Base-by-base conservation (phyloP, 1,140 invertebrate genomes). In the Magallana gigas region DNA sequence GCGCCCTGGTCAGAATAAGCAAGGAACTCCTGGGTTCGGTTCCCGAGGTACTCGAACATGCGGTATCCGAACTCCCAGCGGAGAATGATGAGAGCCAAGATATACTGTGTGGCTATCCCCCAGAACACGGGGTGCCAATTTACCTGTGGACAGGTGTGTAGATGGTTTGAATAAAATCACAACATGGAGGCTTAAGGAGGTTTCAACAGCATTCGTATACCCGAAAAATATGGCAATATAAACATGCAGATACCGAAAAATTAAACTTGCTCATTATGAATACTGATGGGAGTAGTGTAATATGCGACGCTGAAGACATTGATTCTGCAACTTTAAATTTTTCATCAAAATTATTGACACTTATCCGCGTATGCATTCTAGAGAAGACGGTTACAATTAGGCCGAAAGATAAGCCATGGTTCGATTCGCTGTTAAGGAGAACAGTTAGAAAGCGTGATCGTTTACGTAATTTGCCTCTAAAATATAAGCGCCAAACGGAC, bases 1-100 rank as follows among this genome's bases (percentile, higher is more conserved):
- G 85, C 85, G 14, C 85, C 98, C 1, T 96, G 95, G 86, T 97
- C 96, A 0, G 97, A 96, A 93, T 97, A 98, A 3, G 96, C 95
- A 29, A 99, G 93, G 92, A 99, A 99, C 0, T 96, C 96, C n/a
- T 96, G 96, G 5, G 96, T 94, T 88, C 96, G 92, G 87, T 97
- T 95, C 1, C 98, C 97, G 71, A 98, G 93, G 92, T 98, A 98
- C 88, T 97, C 94, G 86, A 99, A 97, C 23, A 97, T 96, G 0
- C 95, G 92, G 81, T 97, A 95, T 0, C 98, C 98, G 57, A 96
- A 95, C 1, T 96, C 92, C 97, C 97, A 99, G 90, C 97, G 96
- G 83, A 99, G 97, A 85, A 98, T 97, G 5, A 98, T 90, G 0
- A 99, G 90, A 0, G 97, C 98, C 87, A 99, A 96, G 1, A 96